Base-by-base conservation (phyloP, 2,888 invertebrate species). In the Euclidia mi region DNA sequence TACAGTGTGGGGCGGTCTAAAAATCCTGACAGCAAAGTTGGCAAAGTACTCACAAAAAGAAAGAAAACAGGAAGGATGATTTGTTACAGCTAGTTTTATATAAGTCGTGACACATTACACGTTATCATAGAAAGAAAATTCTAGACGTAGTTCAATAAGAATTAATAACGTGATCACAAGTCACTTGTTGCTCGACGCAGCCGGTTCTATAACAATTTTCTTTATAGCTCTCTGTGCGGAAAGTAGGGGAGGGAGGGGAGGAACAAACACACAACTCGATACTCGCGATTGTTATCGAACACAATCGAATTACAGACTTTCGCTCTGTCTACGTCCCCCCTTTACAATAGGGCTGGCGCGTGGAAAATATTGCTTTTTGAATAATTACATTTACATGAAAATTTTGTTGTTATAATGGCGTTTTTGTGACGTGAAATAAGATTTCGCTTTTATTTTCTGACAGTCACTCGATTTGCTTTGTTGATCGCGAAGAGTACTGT, bases 301-400 rank as follows among this genome's bases (percentile, higher is more conserved):
- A 90, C 91, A 94, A 93, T 92, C 88, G 90, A 91, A 92, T 94
- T 93, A 92, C 88, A 80, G 85, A 88, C 87, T 89, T 87, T 84
- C 84, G 86, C 82, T 78, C 81, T 79, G 71, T 74, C 74, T 77
- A 72, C 75, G 28, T 48, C 41, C 55, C 62, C 57, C 44, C 50
- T 58, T 44, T 56, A 35, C 25, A 7, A 1, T 56, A 74, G 74
- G 74, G 74, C 15, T 74, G 66, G 0, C 63, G 29, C n/a, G 1
- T 2, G 15, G 14, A 20, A 31, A 40, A 35, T 15, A 17, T 3
- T 20, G 6, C n/a, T 25, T 25, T 25, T 25, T 25, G 20, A 6
- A 7, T 25, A 25, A 25, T 25, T 3, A 7, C 7, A 25, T 25
- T 25, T 7, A 25, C 7, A 7, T 25, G 20, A n/a, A n/a, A n/a